Evolutionary conservation across 2,113 vertebrate species (phyloP).

Genomic region (Albula goreensis): DNA sequence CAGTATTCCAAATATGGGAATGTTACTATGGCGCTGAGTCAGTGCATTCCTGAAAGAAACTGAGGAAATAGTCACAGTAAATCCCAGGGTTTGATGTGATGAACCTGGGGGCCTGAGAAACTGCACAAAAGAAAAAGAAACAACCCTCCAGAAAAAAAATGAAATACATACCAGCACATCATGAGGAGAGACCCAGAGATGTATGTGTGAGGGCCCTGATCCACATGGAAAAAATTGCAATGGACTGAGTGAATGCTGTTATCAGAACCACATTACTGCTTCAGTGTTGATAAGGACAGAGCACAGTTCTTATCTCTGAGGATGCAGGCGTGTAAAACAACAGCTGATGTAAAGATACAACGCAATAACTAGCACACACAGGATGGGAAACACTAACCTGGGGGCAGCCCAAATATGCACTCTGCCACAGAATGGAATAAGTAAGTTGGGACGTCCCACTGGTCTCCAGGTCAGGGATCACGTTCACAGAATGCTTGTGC

Average conservation of each 20-base stretch:
- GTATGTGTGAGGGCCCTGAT: neutral
- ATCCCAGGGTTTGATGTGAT: neutral
- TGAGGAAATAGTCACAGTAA: neutral
- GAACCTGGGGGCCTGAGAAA: neutral
- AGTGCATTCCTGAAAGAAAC: neutral
- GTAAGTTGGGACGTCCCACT: neutral
- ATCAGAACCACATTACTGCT: neutral
- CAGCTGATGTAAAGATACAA: slow-evolving; percentile 45
- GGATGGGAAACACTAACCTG: slow-evolving; percentile 39
- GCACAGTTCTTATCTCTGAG: slow-evolving; percentile 51
- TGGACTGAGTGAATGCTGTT: neutral
- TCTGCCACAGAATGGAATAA: slow-evolving; percentile 14
- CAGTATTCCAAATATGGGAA: neutral
- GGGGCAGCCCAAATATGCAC: slow-evolving; percentile 37
- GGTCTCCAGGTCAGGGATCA: neutral
- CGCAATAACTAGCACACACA: slow-evolving; percentile 37
- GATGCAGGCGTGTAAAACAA: slow-evolving; percentile 53
- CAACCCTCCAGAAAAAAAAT: neutral
- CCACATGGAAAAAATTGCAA: neutral
- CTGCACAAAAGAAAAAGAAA: neutral
- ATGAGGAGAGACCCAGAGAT: neutral
- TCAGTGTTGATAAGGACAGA: slow-evolving; percentile 22
- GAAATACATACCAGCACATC: neutral
- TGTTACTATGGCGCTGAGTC: neutral
- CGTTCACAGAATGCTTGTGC: too few relatives aligned